A percentile compares a stretch with the other conserved stretches of the same genome.
Evolutionary conservation across 1,140 invertebrate genomes (phyloP).

Genomic region (Bacillus rossius): DNA sequence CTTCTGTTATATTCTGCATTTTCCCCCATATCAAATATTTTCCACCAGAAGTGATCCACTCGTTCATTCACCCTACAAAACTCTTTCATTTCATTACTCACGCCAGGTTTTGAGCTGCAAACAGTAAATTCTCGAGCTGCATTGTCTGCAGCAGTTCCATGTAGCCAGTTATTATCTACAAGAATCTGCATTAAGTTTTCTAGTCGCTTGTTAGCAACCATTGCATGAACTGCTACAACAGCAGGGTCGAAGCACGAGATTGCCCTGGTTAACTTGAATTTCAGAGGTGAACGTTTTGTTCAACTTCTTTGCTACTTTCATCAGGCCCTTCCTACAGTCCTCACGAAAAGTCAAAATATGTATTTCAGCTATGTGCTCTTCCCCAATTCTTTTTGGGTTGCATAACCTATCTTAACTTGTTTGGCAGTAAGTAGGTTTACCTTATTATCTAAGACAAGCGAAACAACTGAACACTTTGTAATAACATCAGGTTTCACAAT

Average conservation of each 20-base stretch:
- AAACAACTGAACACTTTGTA: neutral
- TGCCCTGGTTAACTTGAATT: conserved; percentile 17
- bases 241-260: conserved; percentile 15
- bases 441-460: neutral
- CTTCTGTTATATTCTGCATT: neutral
- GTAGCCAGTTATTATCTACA: conserved; percentile 10
- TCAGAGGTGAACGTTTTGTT: conserved; percentile 17
- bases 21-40: conserved; percentile 5
- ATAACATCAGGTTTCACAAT: neutral
- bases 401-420: no score
- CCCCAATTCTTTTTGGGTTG: no score
- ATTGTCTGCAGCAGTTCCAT: conserved; percentile 15
- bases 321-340: conserved; percentile 5
- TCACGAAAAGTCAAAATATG: conserved; percentile 2
- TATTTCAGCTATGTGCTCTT: no score
- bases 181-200: conserved; percentile 13
- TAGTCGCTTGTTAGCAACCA: neutral
- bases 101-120: conserved; percentile 6
- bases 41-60: conserved; percentile 18
- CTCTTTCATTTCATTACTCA: conserved; percentile 7
- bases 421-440: no score
- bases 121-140: conserved; percentile 9
- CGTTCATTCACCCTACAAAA: conserved; percentile 13
- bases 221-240: no score
- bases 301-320: conserved; percentile 16